phyloP scores from a whole-genome alignment of 1,140 invertebrate genomes.

The Lepidurus arcticus region DNA sequence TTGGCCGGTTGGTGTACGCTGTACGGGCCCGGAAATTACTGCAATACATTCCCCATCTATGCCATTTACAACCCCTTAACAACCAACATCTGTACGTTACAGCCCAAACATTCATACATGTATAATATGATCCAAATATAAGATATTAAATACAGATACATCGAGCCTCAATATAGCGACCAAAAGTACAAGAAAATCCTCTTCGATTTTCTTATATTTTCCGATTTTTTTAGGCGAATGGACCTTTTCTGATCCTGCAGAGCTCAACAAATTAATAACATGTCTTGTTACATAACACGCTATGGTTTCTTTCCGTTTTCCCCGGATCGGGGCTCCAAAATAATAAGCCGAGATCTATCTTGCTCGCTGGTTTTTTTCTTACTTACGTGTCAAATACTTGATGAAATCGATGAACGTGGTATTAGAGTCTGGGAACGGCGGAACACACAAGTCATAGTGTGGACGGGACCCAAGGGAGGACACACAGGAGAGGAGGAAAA shows the following conservation, averaged over 20 bases:
- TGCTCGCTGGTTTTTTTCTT: neutral
- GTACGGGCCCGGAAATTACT: neutral
- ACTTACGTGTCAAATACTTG: constrained; percentile 33
- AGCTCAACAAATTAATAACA: neutral
- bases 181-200: no score
- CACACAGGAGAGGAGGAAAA: neutral
- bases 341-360: neutral
- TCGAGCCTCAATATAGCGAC: no score
- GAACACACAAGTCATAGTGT: constrained; percentile 17
- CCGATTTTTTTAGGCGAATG: neutral
- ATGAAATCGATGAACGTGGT: constrained; percentile 31
- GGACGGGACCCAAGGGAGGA: neutral
- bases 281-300: constrained; percentile 13
- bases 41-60: constrained; percentile 19
- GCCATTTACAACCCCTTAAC: neutral
- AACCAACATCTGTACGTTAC: neutral
- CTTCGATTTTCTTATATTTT: neutral
- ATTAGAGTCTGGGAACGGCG: constrained; percentile 14
- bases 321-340: neutral
- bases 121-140: no score
- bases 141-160: no score
- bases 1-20: neutral
- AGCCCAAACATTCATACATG: neutral
- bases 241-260: no score
- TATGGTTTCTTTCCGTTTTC: neutral